These are phyloP conservation scores for Microplitis manilae DNA, from an alignment of 2,888 invertebrate genomes.

Conservation along the genomic window DNA sequence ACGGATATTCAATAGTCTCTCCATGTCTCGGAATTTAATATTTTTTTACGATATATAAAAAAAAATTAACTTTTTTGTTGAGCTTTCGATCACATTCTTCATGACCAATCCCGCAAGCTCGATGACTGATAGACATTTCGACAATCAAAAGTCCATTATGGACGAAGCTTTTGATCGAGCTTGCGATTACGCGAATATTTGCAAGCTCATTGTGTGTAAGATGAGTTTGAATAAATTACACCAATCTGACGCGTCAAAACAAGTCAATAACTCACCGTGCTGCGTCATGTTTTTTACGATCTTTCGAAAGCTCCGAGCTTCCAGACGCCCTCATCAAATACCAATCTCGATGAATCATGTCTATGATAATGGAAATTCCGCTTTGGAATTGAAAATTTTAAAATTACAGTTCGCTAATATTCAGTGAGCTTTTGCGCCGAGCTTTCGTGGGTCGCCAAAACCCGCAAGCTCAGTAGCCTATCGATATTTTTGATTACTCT, in stretches of 20 bases:
- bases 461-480: background rate
- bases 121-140: background rate
- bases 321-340: no score
- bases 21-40: no score
- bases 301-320: background rate
- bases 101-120: background rate
- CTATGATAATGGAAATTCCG: background rate
- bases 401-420: no score
- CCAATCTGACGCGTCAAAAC: slow-evolving; percentile 19
- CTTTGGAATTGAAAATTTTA: background rate
- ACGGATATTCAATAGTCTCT: background rate
- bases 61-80: no score
- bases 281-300: slow-evolving; percentile 26
- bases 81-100: background rate
- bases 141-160: background rate
- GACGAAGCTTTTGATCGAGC: background rate
- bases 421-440: background rate
- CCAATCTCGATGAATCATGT: no score
- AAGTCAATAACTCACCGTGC: slow-evolving; percentile 38
- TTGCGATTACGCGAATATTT: background rate
- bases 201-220: background rate
- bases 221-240: background rate
- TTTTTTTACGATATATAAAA: no score
- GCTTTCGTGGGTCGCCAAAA: background rate
- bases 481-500: background rate